Evolutionary conservation across 2,113 vertebrate species (phyloP), one percentile per base, ranked within the genome.

Genomic region (Puma concolor): DNA sequence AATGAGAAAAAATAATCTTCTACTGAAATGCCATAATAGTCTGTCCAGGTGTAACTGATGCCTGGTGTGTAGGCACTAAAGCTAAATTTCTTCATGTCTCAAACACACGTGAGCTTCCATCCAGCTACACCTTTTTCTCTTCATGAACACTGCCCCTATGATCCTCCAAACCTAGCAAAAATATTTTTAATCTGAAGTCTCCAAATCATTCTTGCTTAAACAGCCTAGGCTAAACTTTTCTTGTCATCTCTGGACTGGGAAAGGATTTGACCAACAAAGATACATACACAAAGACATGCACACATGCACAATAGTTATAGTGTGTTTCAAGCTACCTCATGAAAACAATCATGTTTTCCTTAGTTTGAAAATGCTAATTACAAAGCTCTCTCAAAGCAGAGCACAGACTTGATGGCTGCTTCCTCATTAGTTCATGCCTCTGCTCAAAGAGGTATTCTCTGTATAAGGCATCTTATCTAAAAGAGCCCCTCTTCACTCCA

Each of bases 1-100:
- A 89, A 4, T 31, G 33, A 71, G 44, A 63, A 8, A 63, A 93
- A 88, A 80, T 91, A 31, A 41, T 83, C n/a, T 33, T 80, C 76
- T 96, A 64, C 21, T 82, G 33, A 38, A 57, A 97, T 91, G 1
- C 4, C 33, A 0, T 41, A 60, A 89, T 27, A 23, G 25, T 81
- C 84, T 76, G 11, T 96, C 84, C 81, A 97, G 93, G 84, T 93
- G 13, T 67, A 92, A 88, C 83, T 95, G 74, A 88, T 83, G 84
- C 90, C 60, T 71, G 1, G 1, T 69, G 74, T 95, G 2, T 44
- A 93, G 79, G 80, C n/a, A 50, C 29, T 23, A 92, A 64, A 83
- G 10, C 64, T 95, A 11, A 54, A 7, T 48, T 33, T 77, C 77
- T 83, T 17, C 38, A 29, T 0, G 5, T 63, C 76, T 79, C 50